Evolutionary conservation across 2,888 invertebrate species (phyloP), one percentile per base, ranked within the genome.

Genomic region (Troides helena): DNA sequence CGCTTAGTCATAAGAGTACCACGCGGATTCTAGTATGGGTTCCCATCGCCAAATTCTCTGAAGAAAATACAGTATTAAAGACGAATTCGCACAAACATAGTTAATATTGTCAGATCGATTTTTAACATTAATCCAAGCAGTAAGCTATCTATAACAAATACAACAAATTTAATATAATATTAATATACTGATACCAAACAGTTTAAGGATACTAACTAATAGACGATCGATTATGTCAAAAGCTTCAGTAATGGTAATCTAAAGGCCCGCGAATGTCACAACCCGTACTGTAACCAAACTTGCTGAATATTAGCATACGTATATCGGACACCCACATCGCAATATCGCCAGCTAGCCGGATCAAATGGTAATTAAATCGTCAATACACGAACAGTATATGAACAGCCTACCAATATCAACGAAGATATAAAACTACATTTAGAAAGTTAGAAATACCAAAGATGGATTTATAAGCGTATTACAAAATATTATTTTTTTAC

Each of bases 241-340:
- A 75, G 60, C 56, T 63, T 63, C 62, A 71, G 75, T 71, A 80
- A 85, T 85, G 85, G 79, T 81, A 83, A 84, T 81, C 75, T 64
- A 81, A 80, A 83, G 83, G 79, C 76, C 77, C 77, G 78, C 80
- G 80, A 80, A 83, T 82, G 83, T 85, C 81, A 83, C 80, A 77
- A 78, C 73, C 77, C 78, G 81, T 76, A 71, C 75, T 78, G 77
- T 75, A 75, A 78, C 78, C 77, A 76, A 76, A 80, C 77, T 74
- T 71, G 72, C 74, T 72, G 78, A 65, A 78, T 78, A 87, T 88
- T 87, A 85, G 85, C 88, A 89, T 88, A 87, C 83, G 76, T 87
- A 86, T 88, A 88, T 87, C 87, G 92, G 81, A 92, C 92, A 92
- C 92, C 92, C 92, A 92, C 92, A 88, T 88, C 87, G 92, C 84